These are phyloP conservation scores for Chrysolina oricalcia DNA, from an alignment of 2,888 invertebrate genomes.

Conservation along the genomic window DNA sequence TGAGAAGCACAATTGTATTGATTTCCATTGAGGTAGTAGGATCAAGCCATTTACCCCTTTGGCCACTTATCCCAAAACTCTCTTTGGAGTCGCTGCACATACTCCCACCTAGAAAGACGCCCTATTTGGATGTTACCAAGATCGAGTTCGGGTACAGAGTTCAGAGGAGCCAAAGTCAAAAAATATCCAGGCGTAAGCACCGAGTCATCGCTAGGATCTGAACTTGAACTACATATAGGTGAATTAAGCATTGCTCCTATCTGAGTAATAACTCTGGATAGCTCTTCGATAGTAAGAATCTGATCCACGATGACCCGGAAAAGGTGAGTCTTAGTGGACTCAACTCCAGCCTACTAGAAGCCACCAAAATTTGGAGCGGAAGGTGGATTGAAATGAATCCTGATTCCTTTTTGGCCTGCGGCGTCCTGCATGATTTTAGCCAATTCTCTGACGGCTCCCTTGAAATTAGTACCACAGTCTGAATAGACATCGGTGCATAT, in stretches of 20 bases:
- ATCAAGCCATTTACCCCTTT: neutral
- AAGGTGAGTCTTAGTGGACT: slow-evolving; percentile 20
- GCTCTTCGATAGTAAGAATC: slow-evolving; percentile 29
- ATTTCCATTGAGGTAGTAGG: neutral
- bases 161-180: neutral
- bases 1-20: too few species aligned
- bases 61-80: slow-evolving; percentile 36
- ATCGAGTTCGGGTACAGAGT: slow-evolving; percentile 15
- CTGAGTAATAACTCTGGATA: slow-evolving; percentile 23
- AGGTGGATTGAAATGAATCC: slow-evolving; percentile 28
- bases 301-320: slow-evolving; percentile 14
- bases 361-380: slow-evolving; percentile 31
- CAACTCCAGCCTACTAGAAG: slow-evolving; percentile 33
- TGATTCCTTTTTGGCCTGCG: too few species aligned
- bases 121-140: slow-evolving; percentile 20
- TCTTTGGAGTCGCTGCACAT: slow-evolving; percentile 36
- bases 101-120: slow-evolving; percentile 31
- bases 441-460: slow-evolving; percentile 6
- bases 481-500: slow-evolving; percentile 9
- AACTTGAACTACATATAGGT: slow-evolving; percentile 23
- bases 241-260: slow-evolving; percentile 32
- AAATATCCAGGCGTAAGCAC: too few species aligned
- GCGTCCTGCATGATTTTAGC: neutral
- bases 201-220: slow-evolving; percentile 40
- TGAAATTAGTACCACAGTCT: slow-evolving; percentile 24